Percentiles rank a stretch among this genome's conserved stretches.
phyloP scores from a whole-genome alignment of 1,140 invertebrate genomes.

The Gonioctena quinquepunctata region DNA sequence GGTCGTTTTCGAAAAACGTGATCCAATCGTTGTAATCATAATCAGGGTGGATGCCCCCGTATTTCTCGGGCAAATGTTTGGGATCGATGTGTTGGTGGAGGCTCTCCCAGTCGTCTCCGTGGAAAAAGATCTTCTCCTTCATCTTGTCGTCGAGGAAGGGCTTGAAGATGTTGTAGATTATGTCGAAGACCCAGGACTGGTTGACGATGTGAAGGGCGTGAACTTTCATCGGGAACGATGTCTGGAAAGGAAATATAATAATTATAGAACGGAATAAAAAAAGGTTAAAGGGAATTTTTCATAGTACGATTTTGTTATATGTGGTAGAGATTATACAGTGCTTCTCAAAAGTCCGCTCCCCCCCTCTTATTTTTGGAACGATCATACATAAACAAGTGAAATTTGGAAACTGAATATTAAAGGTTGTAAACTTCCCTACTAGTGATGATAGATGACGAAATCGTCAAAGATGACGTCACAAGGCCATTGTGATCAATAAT shows the following conservation, averaged over 20 bases:
- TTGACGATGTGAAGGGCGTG: conserved; percentile 77
- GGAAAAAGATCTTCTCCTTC: conserved; percentile 73
- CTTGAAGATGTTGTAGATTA: conserved; percentile 76
- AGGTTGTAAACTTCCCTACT: too few species aligned
- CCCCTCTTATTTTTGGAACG: too few species aligned
- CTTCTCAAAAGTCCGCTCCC: too few species aligned
- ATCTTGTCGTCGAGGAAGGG: conserved; percentile 71
- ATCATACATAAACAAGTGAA: too few species aligned
- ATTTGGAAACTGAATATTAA: too few species aligned
- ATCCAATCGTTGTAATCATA: conserved; percentile 75
- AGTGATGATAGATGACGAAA: too few species aligned
- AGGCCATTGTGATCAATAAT: too few species aligned
- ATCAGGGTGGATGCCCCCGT: conserved; percentile 58
- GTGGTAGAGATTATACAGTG: too few species aligned
- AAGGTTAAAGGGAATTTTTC: too few species aligned
- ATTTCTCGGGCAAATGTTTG: conserved; percentile 68
- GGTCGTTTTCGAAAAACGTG: conserved; percentile 62
- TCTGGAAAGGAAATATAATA: conserved; percentile 58
- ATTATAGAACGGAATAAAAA: too few species aligned
- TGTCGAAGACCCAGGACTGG: conserved; percentile 79
- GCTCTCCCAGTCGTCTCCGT: conserved; percentile 74
- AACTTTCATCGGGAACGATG: conserved; percentile 73
- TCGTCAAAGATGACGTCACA: too few species aligned
- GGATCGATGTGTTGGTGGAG: conserved; percentile 75
- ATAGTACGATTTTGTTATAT: too few species aligned